Base-by-base conservation (phyloP, 2,888 invertebrate genomes). In the Gymnoscelis rufifasciata region DNA sequence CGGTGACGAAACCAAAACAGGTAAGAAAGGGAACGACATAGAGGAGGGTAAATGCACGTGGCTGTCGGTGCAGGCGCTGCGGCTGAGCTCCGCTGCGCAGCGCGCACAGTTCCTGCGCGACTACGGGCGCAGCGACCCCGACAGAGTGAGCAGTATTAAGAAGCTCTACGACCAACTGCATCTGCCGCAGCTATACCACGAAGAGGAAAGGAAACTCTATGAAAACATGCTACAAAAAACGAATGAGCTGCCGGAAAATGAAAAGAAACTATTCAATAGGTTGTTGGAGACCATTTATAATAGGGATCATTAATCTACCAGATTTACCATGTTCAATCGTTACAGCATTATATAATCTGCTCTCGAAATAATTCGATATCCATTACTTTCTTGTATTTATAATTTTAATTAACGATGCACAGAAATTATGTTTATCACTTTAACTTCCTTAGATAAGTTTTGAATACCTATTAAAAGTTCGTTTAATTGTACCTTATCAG, bases 21-120 rank as follows among this genome's bases (percentile, higher is more conserved):
- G 72, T 0, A 74, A 75, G 53, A 59, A 52, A 0, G 73, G 76
- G 1, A 74, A 71, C 2, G 77, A 78, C 46, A 80, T 81, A 2
- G 73, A 75, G 47, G 95, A 97, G 66, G 96, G 96, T 28, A 98
- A 98, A 79, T 98, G 97, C 73, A 92, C 95, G 0, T 98, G 98
- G 98, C 81, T 97, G 30, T 92, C 94, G 0, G 94, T 96, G 3
- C 60, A 55, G 24, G 68, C 69, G 14, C 40, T 26, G 91, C 92
- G 36, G 95, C 96, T 29, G 83, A 96, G 60, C 91, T 94, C 75
- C 86, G 92, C 90, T 0, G 78, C 89, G 6, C 95, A 96, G 68
- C 89, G 89, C 52, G 79, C 90, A 57, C 83, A 93, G 11, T 90
- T 95, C 78, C 79, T 90, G 57, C 90, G 93, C 50, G 92, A 93